Evolutionary conservation across 1,140 invertebrate genomes (phyloP).

Genomic region (Homalodisca vitripennis): DNA sequence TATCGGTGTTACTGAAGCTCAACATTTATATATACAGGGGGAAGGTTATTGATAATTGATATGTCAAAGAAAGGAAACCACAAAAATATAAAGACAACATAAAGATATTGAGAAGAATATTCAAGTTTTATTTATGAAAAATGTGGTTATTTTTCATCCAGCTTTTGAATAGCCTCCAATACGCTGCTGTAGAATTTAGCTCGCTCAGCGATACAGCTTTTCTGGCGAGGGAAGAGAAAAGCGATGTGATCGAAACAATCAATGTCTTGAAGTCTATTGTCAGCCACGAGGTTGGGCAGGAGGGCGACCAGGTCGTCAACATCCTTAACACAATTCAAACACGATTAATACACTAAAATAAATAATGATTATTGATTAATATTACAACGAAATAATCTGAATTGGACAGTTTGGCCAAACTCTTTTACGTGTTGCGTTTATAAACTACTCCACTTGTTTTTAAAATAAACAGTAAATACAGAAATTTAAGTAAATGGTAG

Average conservation of each 20-base stretch:
- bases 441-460: neutral
- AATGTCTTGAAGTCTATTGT: neutral
- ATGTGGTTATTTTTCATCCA: neutral
- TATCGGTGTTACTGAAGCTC: no score
- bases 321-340: neutral
- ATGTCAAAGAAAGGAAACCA: no score
- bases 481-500: no score
- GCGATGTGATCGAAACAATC: neutral
- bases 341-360: neutral
- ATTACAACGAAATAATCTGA: neutral
- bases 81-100: no score
- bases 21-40: no score
- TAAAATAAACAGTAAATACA: no score
- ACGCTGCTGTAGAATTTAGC: neutral
- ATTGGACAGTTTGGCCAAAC: neutral
- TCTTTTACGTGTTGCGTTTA: neutral
- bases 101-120: no score
- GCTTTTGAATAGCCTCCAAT: neutral
- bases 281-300: neutral
- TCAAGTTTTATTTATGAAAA: no score
- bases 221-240: neutral
- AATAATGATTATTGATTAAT: neutral
- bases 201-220: neutral
- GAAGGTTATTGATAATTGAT: no score
- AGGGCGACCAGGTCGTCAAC: neutral